Evolutionary conservation across 2,888 invertebrate species (phyloP), one percentile per base, ranked within the genome.

Genomic region (Tetragonula carbonaria): DNA sequence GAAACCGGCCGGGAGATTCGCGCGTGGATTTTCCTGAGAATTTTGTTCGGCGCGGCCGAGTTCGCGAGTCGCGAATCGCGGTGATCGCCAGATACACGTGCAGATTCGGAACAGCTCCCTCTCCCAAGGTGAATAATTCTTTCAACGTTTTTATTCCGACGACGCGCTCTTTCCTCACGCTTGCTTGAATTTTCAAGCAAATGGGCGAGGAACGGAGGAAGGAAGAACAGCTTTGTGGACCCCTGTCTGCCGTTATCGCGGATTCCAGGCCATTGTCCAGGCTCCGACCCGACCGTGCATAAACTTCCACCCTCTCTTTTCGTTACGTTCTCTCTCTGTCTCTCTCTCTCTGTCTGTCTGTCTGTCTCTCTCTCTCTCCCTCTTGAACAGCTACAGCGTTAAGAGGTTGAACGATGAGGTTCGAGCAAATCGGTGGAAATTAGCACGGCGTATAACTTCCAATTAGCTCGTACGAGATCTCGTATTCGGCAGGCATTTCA

Each of bases 211-310:
- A 51, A 66, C 57, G 28, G 78, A 53, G 78, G 65, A 62, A 53
- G 72, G 80, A 70, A 71, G 73, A 89, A 78, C 74, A 84, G 86
- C 90, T 91, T 90, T 90, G 92, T 90, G 89, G 86, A 86, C 89
- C 85, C 85, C 82, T 87, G 90, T 86, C 86, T 85, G 89, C 92
- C 90, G 92, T 93, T 93, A 94, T 93, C 92, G 90, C 89, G 90
- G 92, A 93, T 94, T 93, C 93, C 91, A 90, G 91, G 91, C 92
- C 91, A 93, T 93, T 93, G 91, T 92, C 92, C 92, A 89, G 90
- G 78, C 70, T 87, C 78, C 80, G 88, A 78, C 77, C 79, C 83
- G 85, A 45, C 78, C 85, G 82, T 83, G 85, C 86, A 88, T 90
- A 86, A 84, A 90, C 65, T 84, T 85, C 66, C 80, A 62, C 51